These are phyloP conservation scores for Rousettus leschenaultii DNA, from an alignment of 2,113 vertebrate species.

Conservation along the genomic window DNA sequence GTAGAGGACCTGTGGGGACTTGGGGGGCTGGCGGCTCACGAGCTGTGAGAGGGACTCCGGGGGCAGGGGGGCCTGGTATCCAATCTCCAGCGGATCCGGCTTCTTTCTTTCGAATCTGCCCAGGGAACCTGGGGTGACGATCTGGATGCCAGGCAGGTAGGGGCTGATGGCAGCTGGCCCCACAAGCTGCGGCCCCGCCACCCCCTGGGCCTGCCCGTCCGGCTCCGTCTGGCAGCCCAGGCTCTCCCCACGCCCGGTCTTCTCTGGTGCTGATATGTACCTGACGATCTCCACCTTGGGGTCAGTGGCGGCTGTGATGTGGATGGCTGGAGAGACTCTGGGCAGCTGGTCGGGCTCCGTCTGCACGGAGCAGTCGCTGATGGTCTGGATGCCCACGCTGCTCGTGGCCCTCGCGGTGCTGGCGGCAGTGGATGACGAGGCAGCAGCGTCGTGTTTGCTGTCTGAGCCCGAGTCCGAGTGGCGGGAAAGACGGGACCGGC, in stretches of 20 bases:
- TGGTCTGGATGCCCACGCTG: constrained; percentile 97
- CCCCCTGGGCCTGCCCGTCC: constrained; percentile 89
- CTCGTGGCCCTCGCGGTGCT: constrained; percentile 79
- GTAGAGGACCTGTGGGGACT: constrained; percentile 98
- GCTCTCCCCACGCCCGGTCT: constrained; percentile 94
- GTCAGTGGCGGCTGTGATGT: constrained; percentile 93
- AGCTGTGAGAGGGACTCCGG: constrained; percentile 91
- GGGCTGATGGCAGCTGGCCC: constrained; percentile 94
- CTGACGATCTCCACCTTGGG: constrained; percentile 94
- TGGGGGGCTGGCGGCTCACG: constrained; percentile 92
- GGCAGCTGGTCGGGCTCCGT: constrained; percentile 94
- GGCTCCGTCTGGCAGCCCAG: constrained; percentile 97
- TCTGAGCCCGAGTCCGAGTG: constrained; percentile 89
- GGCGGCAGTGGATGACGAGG: neutral
- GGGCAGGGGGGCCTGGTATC: constrained; percentile 93
- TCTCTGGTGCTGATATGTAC: constrained; percentile 97
- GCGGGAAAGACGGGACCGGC: constrained; percentile 90
- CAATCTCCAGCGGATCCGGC: constrained; percentile 96
- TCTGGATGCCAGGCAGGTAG: constrained; percentile 93
- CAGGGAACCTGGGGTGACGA: constrained; percentile 88
- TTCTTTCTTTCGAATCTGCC: constrained; percentile 95
- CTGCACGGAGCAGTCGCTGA: constrained; percentile 96
- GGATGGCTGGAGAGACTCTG: constrained; percentile 95
- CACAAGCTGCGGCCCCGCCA: constrained; percentile 90
- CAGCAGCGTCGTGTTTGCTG: constrained; percentile 83